These are phyloP conservation scores for Linurgus olivaceus DNA, from an alignment of 2,797 vertebrate species.

Conservation along the genomic window DNA sequence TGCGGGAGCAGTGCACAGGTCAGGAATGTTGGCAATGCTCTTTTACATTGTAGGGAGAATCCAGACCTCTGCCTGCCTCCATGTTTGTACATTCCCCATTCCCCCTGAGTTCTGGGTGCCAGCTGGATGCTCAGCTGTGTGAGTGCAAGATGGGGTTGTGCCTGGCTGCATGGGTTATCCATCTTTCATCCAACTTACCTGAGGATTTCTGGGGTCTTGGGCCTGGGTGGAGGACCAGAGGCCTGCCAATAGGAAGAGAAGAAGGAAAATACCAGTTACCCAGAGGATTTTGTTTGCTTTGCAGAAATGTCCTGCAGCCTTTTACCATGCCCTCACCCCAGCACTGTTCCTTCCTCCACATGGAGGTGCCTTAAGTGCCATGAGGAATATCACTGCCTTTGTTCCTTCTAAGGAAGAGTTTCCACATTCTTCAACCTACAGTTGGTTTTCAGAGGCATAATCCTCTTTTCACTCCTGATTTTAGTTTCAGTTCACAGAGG, in stretches of 20 bases:
- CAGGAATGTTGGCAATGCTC: not conserved
- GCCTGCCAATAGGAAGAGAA: constrained; percentile 70
- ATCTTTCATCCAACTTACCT: constrained; percentile 75
- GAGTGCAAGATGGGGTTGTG: not conserved
- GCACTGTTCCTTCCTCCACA: not conserved
- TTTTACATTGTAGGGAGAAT: not conserved
- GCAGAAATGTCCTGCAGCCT: not conserved
- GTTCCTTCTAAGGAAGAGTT: not conserved
- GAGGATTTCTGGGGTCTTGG: constrained; percentile 88
- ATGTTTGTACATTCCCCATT: not conserved
- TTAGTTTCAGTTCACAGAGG: not conserved
- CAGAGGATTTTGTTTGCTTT: not conserved
- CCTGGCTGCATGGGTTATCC: not conserved
- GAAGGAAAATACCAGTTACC: not conserved
- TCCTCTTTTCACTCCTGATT: not conserved
- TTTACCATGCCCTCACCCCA: not conserved
- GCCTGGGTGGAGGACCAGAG: constrained; percentile 78
- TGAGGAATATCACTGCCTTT: not conserved
- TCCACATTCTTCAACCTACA: not conserved
- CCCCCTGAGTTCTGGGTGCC: not conserved
- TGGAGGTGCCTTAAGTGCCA: not conserved
- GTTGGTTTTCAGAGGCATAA: not conserved
- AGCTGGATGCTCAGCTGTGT: fast-evolving
- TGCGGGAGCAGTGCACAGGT: not conserved
- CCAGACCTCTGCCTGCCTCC: not conserved